Evolutionary conservation across 2,888 invertebrate genomes (phyloP).

Genomic region (Julus scanicus): DNA sequence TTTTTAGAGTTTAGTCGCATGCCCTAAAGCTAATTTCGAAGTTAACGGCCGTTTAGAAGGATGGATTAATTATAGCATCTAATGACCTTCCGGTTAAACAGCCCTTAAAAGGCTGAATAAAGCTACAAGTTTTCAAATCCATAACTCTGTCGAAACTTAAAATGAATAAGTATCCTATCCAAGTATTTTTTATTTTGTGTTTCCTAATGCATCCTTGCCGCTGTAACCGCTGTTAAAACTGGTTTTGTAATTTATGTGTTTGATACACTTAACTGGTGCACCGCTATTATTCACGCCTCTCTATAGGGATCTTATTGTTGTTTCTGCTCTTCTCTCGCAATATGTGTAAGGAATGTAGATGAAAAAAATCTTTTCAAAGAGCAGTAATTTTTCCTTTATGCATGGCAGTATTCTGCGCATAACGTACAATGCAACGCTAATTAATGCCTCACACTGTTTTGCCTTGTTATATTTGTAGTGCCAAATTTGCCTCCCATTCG

Average conservation of each 20-base stretch:
- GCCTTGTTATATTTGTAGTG: constrained; percentile 62
- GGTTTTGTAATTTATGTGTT: not conserved
- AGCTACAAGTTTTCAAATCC: not conserved
- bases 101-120: not conserved
- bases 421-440: not conserved
- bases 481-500: constrained; percentile 67
- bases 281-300: not conserved
- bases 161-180: not conserved
- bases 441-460: not conserved
- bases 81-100: not conserved
- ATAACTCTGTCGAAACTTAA: not conserved
- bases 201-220: not conserved
- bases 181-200: not conserved
- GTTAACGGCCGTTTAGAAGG: not conserved
- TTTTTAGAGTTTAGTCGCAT: no score
- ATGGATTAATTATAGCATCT: not conserved
- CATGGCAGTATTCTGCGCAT: not conserved
- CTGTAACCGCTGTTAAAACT: not conserved
- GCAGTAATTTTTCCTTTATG: constrained; percentile 40
- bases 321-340: not conserved
- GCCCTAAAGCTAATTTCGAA: no score
- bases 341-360: not conserved
- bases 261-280: not conserved
- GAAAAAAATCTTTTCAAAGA: constrained; percentile 14
- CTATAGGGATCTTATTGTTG: not conserved